Base-by-base conservation (phyloP, 1,140 invertebrate genomes). In the Dysdera silvatica region DNA sequence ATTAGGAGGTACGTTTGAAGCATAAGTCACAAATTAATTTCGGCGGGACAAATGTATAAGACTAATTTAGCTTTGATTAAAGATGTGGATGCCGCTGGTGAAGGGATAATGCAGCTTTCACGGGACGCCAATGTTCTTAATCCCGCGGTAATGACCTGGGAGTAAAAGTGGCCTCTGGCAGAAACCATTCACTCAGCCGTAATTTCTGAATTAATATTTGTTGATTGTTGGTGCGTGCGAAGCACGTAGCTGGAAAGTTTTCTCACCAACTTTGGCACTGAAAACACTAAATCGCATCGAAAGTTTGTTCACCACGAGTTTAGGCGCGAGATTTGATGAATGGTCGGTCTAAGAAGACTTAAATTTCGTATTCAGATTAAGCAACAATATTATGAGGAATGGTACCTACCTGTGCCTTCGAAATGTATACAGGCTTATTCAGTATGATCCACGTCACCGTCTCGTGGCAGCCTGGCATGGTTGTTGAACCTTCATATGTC, bases 401-500 rank as follows among this genome's bases (percentile, higher is more conserved):
- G 0, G 7, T 3, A 58, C 79, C 80, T 77, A 92, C 91, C 85
- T 93, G 89, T 82, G 93, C 88, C 76, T 89, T 89, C 48, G 89
- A 92, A 74, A 94, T 92, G 77, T 96, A 97, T 75, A 97, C 92
- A 43, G 94, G 93, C 77, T 93, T 95, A 78, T 97, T 97, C 71
- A 95, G 81, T 67, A 97, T 87, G 73, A 96, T 83, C 94, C 94
- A 97, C 67, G 91, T 95, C 14, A 80, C 75, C 3, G 77, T 80
- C 67, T 80, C 79, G 66, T 77, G 72, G 66, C 79, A 80, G 8
- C 78, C 79, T 0, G 94, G 94, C 77, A 90, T 90, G 41, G 93
- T 97, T 18, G 90, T 90, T 43, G 91, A 95, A 32, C 94, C 94
- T 71, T 97, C 94, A 76, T 97, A 97, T n/a, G 93, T 96, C 78